Evolutionary conservation across 2,113 vertebrate species (phyloP), one percentile per base, ranked within the genome.

Genomic region (Notechis scutatus): DNA sequence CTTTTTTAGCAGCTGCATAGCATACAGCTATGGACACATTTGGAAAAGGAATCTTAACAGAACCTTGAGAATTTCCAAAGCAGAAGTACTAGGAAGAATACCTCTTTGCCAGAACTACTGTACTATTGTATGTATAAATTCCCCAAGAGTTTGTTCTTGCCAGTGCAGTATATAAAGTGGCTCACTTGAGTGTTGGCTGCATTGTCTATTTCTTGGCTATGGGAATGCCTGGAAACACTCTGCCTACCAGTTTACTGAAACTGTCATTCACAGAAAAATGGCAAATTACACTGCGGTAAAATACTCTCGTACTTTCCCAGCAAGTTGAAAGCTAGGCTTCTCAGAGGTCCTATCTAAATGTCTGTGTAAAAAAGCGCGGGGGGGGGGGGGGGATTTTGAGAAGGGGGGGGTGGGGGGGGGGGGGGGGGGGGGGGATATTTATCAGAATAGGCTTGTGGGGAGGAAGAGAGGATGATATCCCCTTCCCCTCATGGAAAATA

Each of bases 341-440:
- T 81, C 74, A 42, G 34, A 42, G 18, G 6, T 81, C n/a, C 69
- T 81, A 81, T 81, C 69, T 39, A 39, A 81, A 81, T 81, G 69
- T 8, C n/a, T 39, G 15, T 74, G 6, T 39, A 74, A 74, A 74
- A 74, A 74, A 50, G 8, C 1, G 2, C 0, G 1, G 5, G 2
- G 5, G 47, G 6, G 8, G 8, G 1, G 8, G 8, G 1, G 3
- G 1, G n/a, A n/a, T n/a, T n/a, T n/a, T n/a, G n/a, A n/a, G n/a
- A n/a, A n/a, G 2, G 1, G 1, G 5, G 2, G 5, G 47, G 6
- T 1, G 8, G 1, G 8, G 8, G 1, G 2, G 1, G 1, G 5
- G 2, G 5, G 47, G 6, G 8, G 8, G 1, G 8, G 8, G 1
- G 3, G 1, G n/a, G 1, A 34, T 14, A 74, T 74, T 81, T 39